phyloP scores from a whole-genome alignment of 2,888 invertebrate species.

The Lysandra coridon region DNA sequence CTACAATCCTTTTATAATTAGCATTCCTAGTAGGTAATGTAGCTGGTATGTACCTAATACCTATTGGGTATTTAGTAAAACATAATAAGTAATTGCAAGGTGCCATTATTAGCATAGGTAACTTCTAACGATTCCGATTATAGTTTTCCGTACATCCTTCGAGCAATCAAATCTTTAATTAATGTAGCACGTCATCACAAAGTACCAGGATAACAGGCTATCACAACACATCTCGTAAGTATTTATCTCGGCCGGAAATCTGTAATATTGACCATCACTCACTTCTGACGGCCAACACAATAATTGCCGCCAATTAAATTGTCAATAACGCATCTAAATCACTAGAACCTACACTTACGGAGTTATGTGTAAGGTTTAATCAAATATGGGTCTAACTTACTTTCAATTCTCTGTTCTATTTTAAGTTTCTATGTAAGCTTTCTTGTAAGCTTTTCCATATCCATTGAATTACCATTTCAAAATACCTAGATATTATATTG shows the following conservation, averaged over 20 bases:
- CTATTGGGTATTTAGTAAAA: too few species aligned
- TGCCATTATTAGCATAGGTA: too few species aligned
- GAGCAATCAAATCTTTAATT: neutral
- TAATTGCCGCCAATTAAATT: conserved; percentile 38
- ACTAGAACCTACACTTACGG: conserved; percentile 32
- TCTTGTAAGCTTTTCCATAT: neutral
- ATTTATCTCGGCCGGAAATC: conserved; percentile 25
- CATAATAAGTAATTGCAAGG: too few species aligned
- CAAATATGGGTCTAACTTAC: conserved; percentile 24
- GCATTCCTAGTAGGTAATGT: too few species aligned
- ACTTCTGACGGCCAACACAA: conserved; percentile 30
- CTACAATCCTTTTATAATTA: too few species aligned
- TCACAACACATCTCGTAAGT: conserved; percentile 19
- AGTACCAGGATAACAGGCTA: conserved; percentile 22
- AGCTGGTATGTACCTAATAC: too few species aligned
- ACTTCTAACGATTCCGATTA: neutral
- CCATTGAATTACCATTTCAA: too few species aligned
- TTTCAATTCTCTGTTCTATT: conserved; percentile 18
- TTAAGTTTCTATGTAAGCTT: neutral
- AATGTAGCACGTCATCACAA: conserved; percentile 15
- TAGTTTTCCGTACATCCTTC: neutral
- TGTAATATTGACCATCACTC: conserved; percentile 28
- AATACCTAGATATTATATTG: too few species aligned
- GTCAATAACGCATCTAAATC: conserved; percentile 34
- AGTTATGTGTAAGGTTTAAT: conserved; percentile 25